phyloP scores from a whole-genome alignment of 1,140 invertebrate species.

The Drosophila sturtevanti region DNA sequence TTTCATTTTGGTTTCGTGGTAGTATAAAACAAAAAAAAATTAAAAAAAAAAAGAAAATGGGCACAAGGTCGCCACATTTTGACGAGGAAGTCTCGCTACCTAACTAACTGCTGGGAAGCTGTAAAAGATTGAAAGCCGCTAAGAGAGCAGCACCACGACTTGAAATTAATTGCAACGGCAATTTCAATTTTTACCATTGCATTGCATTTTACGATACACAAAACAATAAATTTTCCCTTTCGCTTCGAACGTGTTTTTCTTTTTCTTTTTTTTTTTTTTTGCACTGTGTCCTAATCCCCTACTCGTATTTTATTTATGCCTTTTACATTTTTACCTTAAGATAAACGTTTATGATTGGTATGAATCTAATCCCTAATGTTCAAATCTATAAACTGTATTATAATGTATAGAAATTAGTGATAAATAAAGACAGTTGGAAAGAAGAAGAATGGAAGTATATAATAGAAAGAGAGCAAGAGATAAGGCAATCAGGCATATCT shows the following conservation, averaged over 20 bases:
- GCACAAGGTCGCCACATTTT: slow-evolving; percentile 63
- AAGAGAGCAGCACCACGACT: neutral
- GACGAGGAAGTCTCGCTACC: slow-evolving; percentile 32
- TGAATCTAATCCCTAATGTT: neutral
- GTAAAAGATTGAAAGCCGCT: slow-evolving; percentile 20
- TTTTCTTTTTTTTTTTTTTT: neutral
- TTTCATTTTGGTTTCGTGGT: slow-evolving; percentile 63
- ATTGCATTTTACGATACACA: slow-evolving; percentile 57
- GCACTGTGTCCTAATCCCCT: slow-evolving; percentile 69
- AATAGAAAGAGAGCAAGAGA: too few relatives aligned
- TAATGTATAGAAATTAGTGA: too few relatives aligned
- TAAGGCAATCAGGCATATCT: too few relatives aligned
- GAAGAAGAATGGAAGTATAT: too few relatives aligned
- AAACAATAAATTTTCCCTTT: slow-evolving; percentile 63
- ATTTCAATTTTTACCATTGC: slow-evolving; percentile 50
- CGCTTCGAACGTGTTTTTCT: slow-evolving; percentile 65
- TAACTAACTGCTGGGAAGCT: slow-evolving; percentile 43
- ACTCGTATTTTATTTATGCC: slow-evolving; percentile 48
- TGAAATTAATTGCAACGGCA: slow-evolving; percentile 63
- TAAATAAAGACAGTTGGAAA: too few relatives aligned
- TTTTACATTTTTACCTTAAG: slow-evolving; percentile 15
- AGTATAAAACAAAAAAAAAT: too few relatives aligned
- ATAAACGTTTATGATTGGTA: too few relatives aligned
- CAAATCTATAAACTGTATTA: too few relatives aligned
- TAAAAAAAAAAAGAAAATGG: slow-evolving; percentile 53